These are phyloP conservation scores for Amphiprion clarkii DNA, from an alignment of 2,797 vertebrate species.

Conservation along the genomic window DNA sequence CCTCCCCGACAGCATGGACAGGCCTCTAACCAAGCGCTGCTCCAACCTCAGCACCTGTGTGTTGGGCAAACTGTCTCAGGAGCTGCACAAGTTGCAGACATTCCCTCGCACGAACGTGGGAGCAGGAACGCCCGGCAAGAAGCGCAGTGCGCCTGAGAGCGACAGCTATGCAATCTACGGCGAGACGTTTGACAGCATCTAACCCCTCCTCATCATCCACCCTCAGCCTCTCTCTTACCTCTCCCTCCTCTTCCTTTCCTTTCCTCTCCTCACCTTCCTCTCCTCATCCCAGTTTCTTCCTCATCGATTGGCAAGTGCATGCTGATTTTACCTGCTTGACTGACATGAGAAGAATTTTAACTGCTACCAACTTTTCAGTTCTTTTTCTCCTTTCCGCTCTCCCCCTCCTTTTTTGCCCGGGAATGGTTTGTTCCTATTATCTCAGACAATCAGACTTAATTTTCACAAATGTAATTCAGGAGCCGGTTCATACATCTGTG, in stretches of 20 bases:
- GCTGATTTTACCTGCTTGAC: constrained; percentile 83
- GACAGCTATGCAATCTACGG: constrained; percentile 87
- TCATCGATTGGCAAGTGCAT: constrained; percentile 82
- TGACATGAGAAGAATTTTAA: constrained; percentile 67
- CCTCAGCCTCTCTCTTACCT: constrained; percentile 16
- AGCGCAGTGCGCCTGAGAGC: constrained; percentile 87
- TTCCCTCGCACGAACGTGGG: constrained; percentile 94
- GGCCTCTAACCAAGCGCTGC: constrained; percentile 92
- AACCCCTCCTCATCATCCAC: constrained; percentile 52
- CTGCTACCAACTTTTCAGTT: constrained; percentile 69
- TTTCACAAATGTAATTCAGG: constrained; percentile 55
- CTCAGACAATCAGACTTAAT: constrained; percentile 69
- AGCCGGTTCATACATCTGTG: constrained; percentile 55
- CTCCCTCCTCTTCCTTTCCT: constrained; percentile 3
- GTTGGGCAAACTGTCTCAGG: constrained; percentile 92
- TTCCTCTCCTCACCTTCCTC: constrained; percentile 17
- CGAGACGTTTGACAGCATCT: constrained; percentile 85
- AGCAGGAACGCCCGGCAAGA: constrained; percentile 92
- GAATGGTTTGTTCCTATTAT: constrained; percentile 64
- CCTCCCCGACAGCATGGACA: constrained; percentile 90
- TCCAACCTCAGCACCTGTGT: constrained; percentile 95
- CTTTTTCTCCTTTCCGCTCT: constrained; percentile 4
- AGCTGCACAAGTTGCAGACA: constrained; percentile 93
- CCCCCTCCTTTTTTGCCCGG: constrained; percentile 69
- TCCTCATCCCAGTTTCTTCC: constrained; percentile 29